Evolutionary conservation across 1,140 invertebrate species (phyloP), one percentile per base, ranked within the genome.

Genomic region (Drosophila nikananu): DNA sequence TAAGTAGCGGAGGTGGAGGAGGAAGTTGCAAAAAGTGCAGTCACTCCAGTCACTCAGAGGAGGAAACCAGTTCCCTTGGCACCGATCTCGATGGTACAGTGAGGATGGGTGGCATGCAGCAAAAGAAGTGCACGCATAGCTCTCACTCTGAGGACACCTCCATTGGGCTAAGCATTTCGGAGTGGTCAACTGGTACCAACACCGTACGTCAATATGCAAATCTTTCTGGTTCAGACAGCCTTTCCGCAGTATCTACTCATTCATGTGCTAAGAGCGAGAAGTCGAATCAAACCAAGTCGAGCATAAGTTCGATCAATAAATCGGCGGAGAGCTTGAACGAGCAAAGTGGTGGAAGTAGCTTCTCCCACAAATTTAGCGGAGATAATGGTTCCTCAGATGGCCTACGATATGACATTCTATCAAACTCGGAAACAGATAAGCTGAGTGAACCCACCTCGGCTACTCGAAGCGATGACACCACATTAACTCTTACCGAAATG

Each of bases 141-240:
- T 97, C 96, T 0, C 96, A 97, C 89, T 97, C 96, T 21, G 97
- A 97, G 91, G 96, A 97, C 86, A 97, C 96, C 2, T 97, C 96
- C 0, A 96, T 97, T 91, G 97, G 96, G 19, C 93, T 97, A 32
- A 97, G 96, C 74, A 96, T 97, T 83, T 97, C 96, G 2, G 97
- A 97, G 80, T 97, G 96, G 96, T 97, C 96, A 0, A 97, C 96
- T 41, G 96, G 96, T 27, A 97, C 96, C 2, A 97, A 96, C 78
- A 97, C 96, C 0, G 96, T 97, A 0, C 95, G 96, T 17, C 96
- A 96, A 84, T 97, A 95, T 94, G 96, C 94, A 77, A 97, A 95
- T 95, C 93, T 96, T 15, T 96, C 95, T 2, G 95, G 94, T 13
- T 95, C 95, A 5, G 95, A 95, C 76, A 95, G 94, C 77, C 93